Evolutionary conservation across 2,888 invertebrate genomes (phyloP), one percentile per base, ranked within the genome.

Genomic region (Cheilosia vulpina): DNA sequence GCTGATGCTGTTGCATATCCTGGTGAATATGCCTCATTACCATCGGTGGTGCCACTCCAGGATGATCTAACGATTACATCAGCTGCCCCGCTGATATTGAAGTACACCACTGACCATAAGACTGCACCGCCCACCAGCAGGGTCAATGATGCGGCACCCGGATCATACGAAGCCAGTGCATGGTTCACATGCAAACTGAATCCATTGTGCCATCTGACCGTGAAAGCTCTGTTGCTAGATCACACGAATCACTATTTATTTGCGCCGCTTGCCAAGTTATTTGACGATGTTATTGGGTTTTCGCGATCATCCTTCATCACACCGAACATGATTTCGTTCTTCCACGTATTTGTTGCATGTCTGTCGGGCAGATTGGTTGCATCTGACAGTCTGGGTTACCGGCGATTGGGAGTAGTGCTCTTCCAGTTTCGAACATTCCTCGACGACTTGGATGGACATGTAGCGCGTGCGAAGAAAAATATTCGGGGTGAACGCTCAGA

Each of bases 391-490:
- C 91, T 97, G 17, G 93, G 94, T 2, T 94, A 94, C 27, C 93
- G 97, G 34, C 93, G 97, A 24, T 87, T 96, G 0, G 97, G 96
- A 0, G 95, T 97, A 0, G 91, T 96, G 2, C 90, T 97, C 21
- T 97, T 97, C 90, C 96, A 97, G 92, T 91, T 97, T 47, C 93
- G 97, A 87, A 96, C 96, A 87, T 97, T 96, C 92, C 91, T 97
- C 66, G 98, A 98, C 89, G 96, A 97, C 89, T 92, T 98, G 83
- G 98, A 98, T 89, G 98, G 98, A 0, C 96, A 96, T 89, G 96
- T 98, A 2, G 97, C 97, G 0, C 94, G 97, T 80, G 95, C 94
- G 31, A 94, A 96, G 72, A 95, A 95, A 89, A 94, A 96, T 89
- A 94, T 96, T 34, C 94, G 94, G 82, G 96, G 96, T 0, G 96